Base-by-base conservation (phyloP, 2,797 vertebrate species). In the Molossus alvarezi region DNA sequence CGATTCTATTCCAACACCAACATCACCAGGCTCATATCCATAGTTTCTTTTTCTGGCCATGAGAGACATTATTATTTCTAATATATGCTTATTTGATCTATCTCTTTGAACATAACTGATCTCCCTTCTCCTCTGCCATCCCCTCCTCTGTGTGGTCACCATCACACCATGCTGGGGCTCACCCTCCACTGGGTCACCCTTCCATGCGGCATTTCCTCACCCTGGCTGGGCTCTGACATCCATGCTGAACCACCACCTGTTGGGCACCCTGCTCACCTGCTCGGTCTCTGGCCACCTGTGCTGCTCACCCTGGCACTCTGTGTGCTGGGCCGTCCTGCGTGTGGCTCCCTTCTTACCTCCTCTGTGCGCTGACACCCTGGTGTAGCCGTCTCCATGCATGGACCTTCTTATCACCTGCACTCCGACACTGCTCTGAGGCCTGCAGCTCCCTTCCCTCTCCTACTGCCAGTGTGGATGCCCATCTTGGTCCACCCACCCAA, bases 301-400 rank as follows among this genome's bases (percentile, higher is more conserved):
- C 62, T 69, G 53, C 18, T 55, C 6, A 10, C 3, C 20, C 29
- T 27, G 57, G 57, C 8, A 0, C 37, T 60, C 5, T 21, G 4
- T 69, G 23, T n/a, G 14, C 53, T 69, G 23, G 20, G 9, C 64
- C 20, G 7, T 1, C 1, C 21, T 0, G 0, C 5, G 0, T 1
- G 5, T 21, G 33, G 51, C 7, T 23, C 1, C 29, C 41, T 62
- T 55, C 29, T 81, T 48, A 27, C 29, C 29, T 25, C 15, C 17
- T 41, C 45, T 80, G 79, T 41, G 9, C 29, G 76, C 10, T 45
- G 64, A 72, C 20, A 9, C 14, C n/a, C 23, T 11, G 3, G 55
- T 1, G 2, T 41, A 21, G 72, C 45, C 33, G 5, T 7, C 18
- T 33, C 12, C 6, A 0, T 13, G 18, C 8, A 10, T 53, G 65